A percentile compares a stretch with the other conserved stretches of the same genome.
Evolutionary conservation across 2,797 vertebrate species (phyloP).

Genomic region (Sphenodon punctatus): DNA sequence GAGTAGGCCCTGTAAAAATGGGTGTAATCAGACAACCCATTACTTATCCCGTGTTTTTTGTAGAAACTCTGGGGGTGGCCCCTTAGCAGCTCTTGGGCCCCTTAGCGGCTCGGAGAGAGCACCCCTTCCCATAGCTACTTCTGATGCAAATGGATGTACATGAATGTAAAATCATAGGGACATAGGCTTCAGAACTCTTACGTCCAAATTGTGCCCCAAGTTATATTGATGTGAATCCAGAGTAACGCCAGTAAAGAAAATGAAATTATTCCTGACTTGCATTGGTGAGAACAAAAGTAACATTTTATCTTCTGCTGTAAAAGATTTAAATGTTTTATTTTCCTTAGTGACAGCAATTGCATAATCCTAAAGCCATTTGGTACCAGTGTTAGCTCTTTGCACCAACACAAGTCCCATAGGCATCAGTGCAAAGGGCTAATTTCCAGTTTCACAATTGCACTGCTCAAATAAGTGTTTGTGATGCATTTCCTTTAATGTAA

Average conservation of each 20-base stretch:
- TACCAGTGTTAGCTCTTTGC: no score
- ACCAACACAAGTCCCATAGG: no score
- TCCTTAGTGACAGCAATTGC: background rate
- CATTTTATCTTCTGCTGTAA: background rate
- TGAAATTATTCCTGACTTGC: background rate
- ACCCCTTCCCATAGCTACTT: no score
- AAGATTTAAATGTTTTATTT: background rate
- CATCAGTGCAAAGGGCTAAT: no score
- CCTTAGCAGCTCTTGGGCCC: no score
- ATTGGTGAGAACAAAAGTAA: background rate
- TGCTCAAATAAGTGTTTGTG: background rate
- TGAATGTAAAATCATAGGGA: background rate
- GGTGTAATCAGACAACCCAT: no score
- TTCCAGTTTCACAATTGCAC: no score
- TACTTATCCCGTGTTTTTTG: no score
- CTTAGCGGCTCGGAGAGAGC: no score
- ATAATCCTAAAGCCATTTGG: no score
- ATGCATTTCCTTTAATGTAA: background rate
- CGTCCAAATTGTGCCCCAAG: background rate
- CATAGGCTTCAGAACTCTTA: background rate
- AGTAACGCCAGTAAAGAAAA: background rate
- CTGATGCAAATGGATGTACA: background rate
- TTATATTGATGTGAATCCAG: background rate
- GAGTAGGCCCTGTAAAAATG: no score
- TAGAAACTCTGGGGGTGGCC: no score